Percentiles rank a stretch among this genome's conserved stretches.
Conservation (phyloP, 2,113 vertebrate genomes). For the Erythrocercus mccallii region DNA sequence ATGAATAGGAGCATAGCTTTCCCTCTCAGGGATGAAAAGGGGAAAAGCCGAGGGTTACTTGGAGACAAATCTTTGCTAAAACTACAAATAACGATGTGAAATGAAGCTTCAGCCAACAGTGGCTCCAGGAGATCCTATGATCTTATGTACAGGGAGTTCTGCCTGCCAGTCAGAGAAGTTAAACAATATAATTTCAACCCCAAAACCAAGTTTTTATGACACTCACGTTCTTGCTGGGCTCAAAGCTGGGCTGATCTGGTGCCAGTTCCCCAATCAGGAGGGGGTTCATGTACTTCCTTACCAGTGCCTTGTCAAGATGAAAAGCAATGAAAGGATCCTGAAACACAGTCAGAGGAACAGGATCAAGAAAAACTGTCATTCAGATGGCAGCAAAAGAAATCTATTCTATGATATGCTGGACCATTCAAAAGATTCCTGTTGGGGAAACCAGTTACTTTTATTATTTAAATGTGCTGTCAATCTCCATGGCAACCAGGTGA, state of each 20-base stretch:
- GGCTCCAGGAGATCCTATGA: not conserved
- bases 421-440: not conserved
- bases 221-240: slow-evolving; percentile 82
- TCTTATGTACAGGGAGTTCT: not conserved
- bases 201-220: not conserved
- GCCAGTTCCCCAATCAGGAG: slow-evolving; percentile 81
- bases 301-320: slow-evolving; percentile 77
- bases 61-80: not conserved
- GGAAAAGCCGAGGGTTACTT: not conserved
- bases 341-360: not conserved
- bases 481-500: not conserved
- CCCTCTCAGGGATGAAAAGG: not conserved
- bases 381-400: not conserved
- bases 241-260: slow-evolving; percentile 77
- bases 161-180: not conserved
- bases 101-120: not conserved
- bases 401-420: not conserved
- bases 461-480: not conserved
- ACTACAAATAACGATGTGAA: not conserved
- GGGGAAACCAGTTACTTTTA: not conserved
- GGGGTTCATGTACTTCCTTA: slow-evolving; percentile 74
- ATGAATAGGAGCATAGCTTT: rapidly evolving
- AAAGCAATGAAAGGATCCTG: slow-evolving; percentile 82
- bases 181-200: not conserved
- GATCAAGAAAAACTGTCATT: not conserved